Evolutionary conservation across 1,140 invertebrate genomes (phyloP).

Genomic region (Euura lappo): DNA sequence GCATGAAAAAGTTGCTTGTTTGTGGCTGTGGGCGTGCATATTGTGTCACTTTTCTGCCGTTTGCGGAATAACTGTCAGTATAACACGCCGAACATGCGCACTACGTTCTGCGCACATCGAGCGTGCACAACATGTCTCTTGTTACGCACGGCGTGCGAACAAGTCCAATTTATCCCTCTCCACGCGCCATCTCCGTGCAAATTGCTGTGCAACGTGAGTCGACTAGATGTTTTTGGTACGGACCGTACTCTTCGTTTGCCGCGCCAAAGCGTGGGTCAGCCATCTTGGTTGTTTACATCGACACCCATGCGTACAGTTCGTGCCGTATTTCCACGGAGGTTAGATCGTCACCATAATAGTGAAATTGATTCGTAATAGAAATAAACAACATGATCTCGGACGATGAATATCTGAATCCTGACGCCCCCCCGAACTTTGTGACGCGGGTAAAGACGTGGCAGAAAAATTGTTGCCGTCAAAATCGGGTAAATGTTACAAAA

Average conservation of each 20-base stretch:
- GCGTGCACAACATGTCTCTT: no score
- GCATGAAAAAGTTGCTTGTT: no score
- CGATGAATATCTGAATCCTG: not conserved
- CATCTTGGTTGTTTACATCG: not conserved
- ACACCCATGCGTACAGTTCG: not conserved
- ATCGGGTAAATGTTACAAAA: not conserved
- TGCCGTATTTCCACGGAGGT: not conserved
- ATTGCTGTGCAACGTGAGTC: not conserved
- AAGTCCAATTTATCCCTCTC: not conserved
- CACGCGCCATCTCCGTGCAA: no score
- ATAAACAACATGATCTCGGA: not conserved
- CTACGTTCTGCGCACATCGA: no score
- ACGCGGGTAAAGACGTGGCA: slow-evolving; percentile 1
- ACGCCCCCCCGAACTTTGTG: no score
- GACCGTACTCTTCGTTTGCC: not conserved
- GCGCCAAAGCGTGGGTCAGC: not conserved
- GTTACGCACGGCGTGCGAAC: no score
- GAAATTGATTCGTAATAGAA: not conserved
- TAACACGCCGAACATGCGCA: not conserved
- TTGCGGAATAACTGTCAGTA: not conserved
- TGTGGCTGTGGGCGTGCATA: no score
- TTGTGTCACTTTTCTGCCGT: not conserved
- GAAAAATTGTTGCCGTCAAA: slow-evolving; percentile 15
- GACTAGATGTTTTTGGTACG: not conserved
- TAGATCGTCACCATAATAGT: not conserved